Conservation (phyloP, 2,888 invertebrate species). For the Koerneria pararmatus region DNA sequence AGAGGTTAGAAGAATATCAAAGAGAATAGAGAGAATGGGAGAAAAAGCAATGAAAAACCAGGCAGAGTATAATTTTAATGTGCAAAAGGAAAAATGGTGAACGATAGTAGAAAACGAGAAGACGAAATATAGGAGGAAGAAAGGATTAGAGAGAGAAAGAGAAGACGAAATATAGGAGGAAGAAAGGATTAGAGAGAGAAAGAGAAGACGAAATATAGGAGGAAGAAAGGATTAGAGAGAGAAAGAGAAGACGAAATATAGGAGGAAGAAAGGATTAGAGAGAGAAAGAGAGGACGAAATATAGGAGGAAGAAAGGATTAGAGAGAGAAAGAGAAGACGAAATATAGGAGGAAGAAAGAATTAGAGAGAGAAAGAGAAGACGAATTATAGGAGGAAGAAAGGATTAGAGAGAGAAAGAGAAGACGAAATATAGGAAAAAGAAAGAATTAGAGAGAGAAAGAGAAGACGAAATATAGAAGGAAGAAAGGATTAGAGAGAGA, state of each 20-base stretch:
- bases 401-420: constrained; percentile 2
- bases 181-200: not conserved
- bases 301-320: constrained; percentile 1
- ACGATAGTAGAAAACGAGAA: not conserved
- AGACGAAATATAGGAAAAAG: constrained; percentile 3
- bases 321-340: constrained; percentile 1
- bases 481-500: not conserved
- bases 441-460: not conserved
- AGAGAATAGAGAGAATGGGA: constrained; percentile 1
- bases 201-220: too few species aligned
- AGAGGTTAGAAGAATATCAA: constrained; percentile 2
- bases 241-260: too few species aligned
- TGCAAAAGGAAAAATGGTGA: constrained; percentile 2
- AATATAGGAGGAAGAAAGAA: not conserved
- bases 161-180: not conserved
- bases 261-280: constrained; percentile 8
- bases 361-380: not conserved
- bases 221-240: too few species aligned
- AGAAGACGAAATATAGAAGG: constrained; percentile 4
- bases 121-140: not conserved
- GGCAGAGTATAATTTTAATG: constrained; percentile 1
- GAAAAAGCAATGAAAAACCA: not conserved
- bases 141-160: not conserved
- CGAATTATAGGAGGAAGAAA: not conserved
- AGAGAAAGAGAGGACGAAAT: constrained; percentile 1